Evolutionary conservation across 1,140 invertebrate species (phyloP), one percentile per base, ranked within the genome.

Genomic region (Pseudomyrmex sp.): DNA sequence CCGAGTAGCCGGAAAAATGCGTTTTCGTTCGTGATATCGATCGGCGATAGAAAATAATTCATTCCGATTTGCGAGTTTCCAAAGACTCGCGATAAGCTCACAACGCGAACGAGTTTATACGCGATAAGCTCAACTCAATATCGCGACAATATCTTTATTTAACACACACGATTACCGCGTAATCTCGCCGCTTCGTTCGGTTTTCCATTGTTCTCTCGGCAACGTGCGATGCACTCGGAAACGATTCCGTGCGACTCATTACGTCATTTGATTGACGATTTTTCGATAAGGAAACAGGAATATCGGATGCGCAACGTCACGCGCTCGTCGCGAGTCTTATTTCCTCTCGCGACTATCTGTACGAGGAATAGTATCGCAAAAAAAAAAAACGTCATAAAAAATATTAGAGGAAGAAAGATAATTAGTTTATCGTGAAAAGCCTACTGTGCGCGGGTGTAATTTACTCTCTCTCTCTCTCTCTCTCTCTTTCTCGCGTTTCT

Each of bases 351-450:
- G 2, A 35, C 61, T 44, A 10, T 13, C 18, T 35, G 35, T 35
- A 13, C 35, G 48, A 9, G 26, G 13, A 12, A 13, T 9, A 35
- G 35, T 69, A 48, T 48, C 52, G 50, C 9, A 58, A 18, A 79
- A 59, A 18, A 18, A 18, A 18, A 48, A 15, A 35, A 46, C 9
- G 13, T 15, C 3, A 48, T 5, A 15, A 35, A 13, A 13, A 15
- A 54, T 26, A 70, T n/a, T 54, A 12, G 2, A 70, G 15, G 26
- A n/a, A 48, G 7, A 4, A 26, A 48, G 15, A 61, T 72, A 80
- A 80, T 72, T 59, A 59, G 23, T 50, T 70, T 59, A 80, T 44
- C 75, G 20, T 18, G 44, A 8, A 70, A 35, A 70, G 65, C 35
- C 44, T 3, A 56, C 18, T 23, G 63, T 5, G 23, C 73, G 23